Evolutionary conservation across 2,888 invertebrate genomes (phyloP), one percentile per base, ranked within the genome.

Genomic region (Oegoconia quadripuncta): DNA sequence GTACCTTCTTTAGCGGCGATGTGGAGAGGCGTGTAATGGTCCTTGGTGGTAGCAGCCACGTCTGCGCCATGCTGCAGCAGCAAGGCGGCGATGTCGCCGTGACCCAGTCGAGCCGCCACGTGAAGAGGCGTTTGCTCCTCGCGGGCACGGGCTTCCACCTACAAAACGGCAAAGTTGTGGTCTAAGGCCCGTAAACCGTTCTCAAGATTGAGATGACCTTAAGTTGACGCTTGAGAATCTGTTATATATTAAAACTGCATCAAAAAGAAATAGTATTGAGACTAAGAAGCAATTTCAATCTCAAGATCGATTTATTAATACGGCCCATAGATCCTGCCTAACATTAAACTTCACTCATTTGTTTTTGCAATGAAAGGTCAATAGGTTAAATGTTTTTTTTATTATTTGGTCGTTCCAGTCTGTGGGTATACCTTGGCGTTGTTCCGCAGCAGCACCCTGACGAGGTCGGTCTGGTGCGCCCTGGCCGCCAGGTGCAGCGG

Each of bases 61-160:
- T 91, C 91, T 1, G 98, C 98, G 14, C 97, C 97, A 71, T 98
- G 97, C 75, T 98, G 98, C 47, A 99, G 80, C 59, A 99, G 86
- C 46, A 99, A 77, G 82, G 96, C 95, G 3, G 97, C 97, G 59
- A 98, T 97, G 78, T 99, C 98, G 5, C 94, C 95, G 84, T 99
- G 99, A 1, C 99, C 99, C 12, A 99, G 90, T 12, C 97, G 91
- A 2, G 97, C 94, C 0, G 98, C 98, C 41, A 99, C 98, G 87
- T 99, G 99, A 14, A 99, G 88, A 0, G 99, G 97, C 0, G 98
- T 99, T 82, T 99, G 98, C 45, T 97, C 95, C 70, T 99, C 98
- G 68, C 93, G 88, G 0, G 93, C 93, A 25, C 90, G 80, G 0
- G 91, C 91, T 53, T 93, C 92, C 28, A 92, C 92, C 88, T 76